Conservation (phyloP, 2,797 vertebrate genomes). For the Acipenser transmontanus region DNA sequence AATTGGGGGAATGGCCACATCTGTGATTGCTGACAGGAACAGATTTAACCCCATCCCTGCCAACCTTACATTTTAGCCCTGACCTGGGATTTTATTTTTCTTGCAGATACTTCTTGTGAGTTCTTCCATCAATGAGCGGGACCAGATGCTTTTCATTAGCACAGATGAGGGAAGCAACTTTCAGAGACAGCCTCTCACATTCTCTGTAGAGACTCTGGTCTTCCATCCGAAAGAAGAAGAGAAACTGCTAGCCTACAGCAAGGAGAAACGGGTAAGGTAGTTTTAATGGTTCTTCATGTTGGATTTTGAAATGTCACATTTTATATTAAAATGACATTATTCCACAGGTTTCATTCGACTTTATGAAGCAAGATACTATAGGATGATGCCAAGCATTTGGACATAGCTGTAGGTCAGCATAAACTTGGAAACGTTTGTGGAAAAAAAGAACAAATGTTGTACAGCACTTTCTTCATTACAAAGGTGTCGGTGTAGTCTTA, state of each 20-base stretch:
- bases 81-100: conserved; percentile 21
- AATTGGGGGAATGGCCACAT: too few relatives aligned
- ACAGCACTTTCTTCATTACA: too few relatives aligned
- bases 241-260: conserved; percentile 85
- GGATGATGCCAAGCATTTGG: too few relatives aligned
- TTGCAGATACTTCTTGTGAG: conserved; percentile 86
- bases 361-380: too few relatives aligned
- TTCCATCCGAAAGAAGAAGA: conserved; percentile 93
- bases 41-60: neutral
- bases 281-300: neutral
- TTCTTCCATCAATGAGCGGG: conserved; percentile 78
- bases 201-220: conserved; percentile 77
- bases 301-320: too few relatives aligned
- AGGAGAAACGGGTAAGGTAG: conserved; percentile 72
- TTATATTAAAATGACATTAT: too few relatives aligned
- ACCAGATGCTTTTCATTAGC: conserved; percentile 90
- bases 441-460: too few relatives aligned
- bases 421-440: too few relatives aligned
- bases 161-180: conserved; percentile 85
- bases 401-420: too few relatives aligned
- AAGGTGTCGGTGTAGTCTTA: too few relatives aligned
- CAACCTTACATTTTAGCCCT: neutral
- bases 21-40: neutral
- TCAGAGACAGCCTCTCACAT: conserved; percentile 75
- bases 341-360: too few relatives aligned